These are phyloP conservation scores for Hemicordylus capensis DNA, from an alignment of 2,113 vertebrate species.

Conservation along the genomic window DNA sequence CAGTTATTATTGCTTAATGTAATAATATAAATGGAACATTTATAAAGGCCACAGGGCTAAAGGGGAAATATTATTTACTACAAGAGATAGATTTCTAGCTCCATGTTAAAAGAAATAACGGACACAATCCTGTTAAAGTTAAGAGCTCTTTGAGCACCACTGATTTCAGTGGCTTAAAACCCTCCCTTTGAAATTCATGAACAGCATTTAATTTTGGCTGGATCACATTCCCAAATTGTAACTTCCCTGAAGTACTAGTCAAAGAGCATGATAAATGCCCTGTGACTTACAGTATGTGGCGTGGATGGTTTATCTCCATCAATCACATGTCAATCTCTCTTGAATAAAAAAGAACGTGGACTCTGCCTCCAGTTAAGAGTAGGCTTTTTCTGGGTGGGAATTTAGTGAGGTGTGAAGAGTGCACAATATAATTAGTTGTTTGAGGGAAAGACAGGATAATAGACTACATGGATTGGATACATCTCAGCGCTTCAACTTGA, in stretches of 20 bases:
- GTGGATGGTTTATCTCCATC: neutral
- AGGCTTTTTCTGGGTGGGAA: neutral
- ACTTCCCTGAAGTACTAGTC: neutral
- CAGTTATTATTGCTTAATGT: neutral
- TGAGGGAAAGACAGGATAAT: neutral
- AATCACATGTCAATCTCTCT: neutral
- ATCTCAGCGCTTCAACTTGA: neutral
- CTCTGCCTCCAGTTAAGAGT: accelerated
- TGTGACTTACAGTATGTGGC: neutral
- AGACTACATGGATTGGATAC: neutral
- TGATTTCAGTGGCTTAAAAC: neutral
- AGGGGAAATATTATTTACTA: neutral
- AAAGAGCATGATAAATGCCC: neutral
- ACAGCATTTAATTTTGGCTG: neutral
- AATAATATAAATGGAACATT: neutral
- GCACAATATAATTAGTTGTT: neutral
- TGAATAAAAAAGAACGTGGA: neutral
- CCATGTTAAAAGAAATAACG: neutral
- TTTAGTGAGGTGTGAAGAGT: slow-evolving; percentile 11
- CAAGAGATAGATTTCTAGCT: neutral
- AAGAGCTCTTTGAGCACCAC: too few species aligned
- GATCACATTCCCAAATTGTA: neutral
- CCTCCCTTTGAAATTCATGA: neutral
- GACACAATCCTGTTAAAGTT: neutral
- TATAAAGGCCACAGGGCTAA: neutral